phyloP scores from a whole-genome alignment of 2,888 invertebrate species.

The Scaptomyza polygonia region DNA sequence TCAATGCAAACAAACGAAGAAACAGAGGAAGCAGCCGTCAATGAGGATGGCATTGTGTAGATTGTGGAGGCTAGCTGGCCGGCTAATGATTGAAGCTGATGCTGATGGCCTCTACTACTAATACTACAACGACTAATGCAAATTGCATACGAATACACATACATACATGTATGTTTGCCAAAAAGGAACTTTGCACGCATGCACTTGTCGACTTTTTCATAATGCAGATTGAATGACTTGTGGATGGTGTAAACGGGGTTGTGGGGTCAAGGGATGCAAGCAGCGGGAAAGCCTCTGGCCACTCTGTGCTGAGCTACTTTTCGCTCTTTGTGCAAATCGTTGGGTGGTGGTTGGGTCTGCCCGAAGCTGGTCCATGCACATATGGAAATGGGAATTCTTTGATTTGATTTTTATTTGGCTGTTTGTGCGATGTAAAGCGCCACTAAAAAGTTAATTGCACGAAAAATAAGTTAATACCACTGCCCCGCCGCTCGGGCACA shows the following conservation, averaged over 20 bases:
- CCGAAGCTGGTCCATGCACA: constrained; percentile 11
- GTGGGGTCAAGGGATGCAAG: background rate
- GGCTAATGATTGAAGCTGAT: constrained; percentile 66
- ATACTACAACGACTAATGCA: constrained; percentile 47
- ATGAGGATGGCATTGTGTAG: constrained; percentile 31
- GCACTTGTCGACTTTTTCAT: constrained; percentile 72
- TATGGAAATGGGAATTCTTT: constrained; percentile 73
- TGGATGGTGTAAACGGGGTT: constrained; percentile 1
- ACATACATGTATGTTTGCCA: constrained; percentile 34
- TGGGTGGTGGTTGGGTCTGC: constrained; percentile 16
- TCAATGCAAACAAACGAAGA: constrained; percentile 41
- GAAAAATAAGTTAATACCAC: constrained; percentile 78
- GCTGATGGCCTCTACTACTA: constrained; percentile 41
- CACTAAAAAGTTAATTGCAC: constrained; percentile 79
- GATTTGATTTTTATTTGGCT: constrained; percentile 72
- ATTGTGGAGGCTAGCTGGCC: constrained; percentile 11
- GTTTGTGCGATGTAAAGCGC: constrained; percentile 54
- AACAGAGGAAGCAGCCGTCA: constrained; percentile 31
- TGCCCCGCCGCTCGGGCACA: constrained; percentile 34
- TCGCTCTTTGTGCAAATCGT: constrained; percentile 42
- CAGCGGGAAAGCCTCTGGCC: background rate
- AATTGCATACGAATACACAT: constrained; percentile 24
- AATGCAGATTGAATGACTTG: constrained; percentile 64
- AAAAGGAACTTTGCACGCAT: constrained; percentile 70
- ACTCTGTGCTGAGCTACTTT: constrained; percentile 51